phyloP scores from a whole-genome alignment of 1,140 invertebrate genomes.

The Heliconius melpomene region DNA sequence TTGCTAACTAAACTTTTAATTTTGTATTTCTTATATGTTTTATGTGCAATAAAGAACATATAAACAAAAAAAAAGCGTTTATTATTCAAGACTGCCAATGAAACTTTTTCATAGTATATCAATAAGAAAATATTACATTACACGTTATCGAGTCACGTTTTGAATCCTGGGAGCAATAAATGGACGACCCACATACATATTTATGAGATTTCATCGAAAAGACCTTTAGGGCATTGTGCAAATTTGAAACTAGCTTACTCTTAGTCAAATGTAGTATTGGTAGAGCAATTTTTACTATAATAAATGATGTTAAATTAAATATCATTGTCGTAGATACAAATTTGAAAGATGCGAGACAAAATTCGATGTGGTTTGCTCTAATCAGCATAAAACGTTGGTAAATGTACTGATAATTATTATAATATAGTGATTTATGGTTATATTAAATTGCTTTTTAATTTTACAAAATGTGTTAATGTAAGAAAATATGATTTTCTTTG shows the following conservation, averaged over 20 bases:
- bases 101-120: slow-evolving; percentile 21
- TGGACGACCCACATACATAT: slow-evolving; percentile 8
- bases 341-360: not conserved
- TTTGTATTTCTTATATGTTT: too few relatives aligned
- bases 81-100: slow-evolving; percentile 10
- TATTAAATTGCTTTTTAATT: too few relatives aligned
- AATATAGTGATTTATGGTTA: too few relatives aligned
- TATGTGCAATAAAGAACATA: too few relatives aligned
- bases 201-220: slow-evolving; percentile 18
- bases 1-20: too few relatives aligned
- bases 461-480: too few relatives aligned
- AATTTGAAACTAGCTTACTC: not conserved
- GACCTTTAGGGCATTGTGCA: slow-evolving; percentile 12
- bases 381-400: too few relatives aligned
- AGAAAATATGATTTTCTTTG: too few relatives aligned
- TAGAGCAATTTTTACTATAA: not conserved
- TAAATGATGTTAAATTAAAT: not conserved
- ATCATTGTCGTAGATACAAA: not conserved
- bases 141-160: slow-evolving; percentile 17
- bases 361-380: too few relatives aligned
- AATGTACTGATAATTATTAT: too few relatives aligned
- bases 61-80: too few relatives aligned
- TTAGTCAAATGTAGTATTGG: not conserved
- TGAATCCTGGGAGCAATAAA: slow-evolving; percentile 17
- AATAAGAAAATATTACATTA: slow-evolving; percentile 14